Conservation (phyloP, 2,888 invertebrate species). For the Brachyopa scutellaris region DNA sequence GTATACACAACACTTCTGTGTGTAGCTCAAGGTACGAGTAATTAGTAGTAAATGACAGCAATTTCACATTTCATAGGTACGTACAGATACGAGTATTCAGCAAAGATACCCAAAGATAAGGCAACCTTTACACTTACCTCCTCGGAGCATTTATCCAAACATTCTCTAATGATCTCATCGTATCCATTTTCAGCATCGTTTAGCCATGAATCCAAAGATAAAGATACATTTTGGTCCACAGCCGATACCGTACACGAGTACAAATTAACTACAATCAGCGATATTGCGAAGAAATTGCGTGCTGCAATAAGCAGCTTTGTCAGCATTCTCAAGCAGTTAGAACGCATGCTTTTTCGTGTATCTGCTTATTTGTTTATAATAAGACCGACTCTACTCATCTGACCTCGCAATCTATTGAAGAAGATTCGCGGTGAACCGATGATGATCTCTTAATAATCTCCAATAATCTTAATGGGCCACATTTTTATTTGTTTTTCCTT, state of each 20-base stretch:
- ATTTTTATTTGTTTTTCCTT: slow-evolving; percentile 31
- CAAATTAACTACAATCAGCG: slow-evolving; percentile 62
- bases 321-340: slow-evolving; percentile 22
- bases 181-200: slow-evolving; percentile 42
- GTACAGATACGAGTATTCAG: no score
- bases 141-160: slow-evolving; percentile 52
- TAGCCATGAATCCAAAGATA: slow-evolving; percentile 54
- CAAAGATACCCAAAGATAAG: no score
- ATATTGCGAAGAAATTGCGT: slow-evolving; percentile 56
- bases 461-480: slow-evolving; percentile 15
- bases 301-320: slow-evolving; percentile 25
- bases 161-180: slow-evolving; percentile 57
- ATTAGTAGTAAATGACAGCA: background rate
- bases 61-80: no score
- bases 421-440: background rate
- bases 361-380: slow-evolving; percentile 11
- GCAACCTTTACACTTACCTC: slow-evolving; percentile 67
- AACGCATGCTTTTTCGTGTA: slow-evolving; percentile 33
- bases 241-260: slow-evolving; percentile 30
- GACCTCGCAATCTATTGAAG: slow-evolving; percentile 5
- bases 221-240: slow-evolving; percentile 41
- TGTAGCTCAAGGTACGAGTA: background rate
- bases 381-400: slow-evolving; percentile 6
- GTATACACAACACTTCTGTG: background rate
- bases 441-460: slow-evolving; percentile 32